A percentile compares a stretch with the other conserved stretches of the same genome.
Evolutionary conservation across 2,797 vertebrate genomes (phyloP).

Genomic region (Xenops minutus): DNA sequence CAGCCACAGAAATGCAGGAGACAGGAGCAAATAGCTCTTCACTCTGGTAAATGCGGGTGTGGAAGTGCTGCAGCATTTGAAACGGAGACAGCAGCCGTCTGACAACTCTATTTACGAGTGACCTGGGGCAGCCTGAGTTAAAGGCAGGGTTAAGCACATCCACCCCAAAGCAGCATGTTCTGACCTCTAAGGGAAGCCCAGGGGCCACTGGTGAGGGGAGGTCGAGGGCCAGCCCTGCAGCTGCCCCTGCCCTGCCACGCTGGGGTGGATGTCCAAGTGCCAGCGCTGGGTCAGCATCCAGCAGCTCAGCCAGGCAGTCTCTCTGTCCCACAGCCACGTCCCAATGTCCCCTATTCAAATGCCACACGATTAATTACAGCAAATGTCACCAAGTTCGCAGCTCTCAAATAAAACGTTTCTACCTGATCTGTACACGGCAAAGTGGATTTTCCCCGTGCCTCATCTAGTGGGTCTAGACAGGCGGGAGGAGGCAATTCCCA

Average conservation of each 20-base stretch:
- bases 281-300: background rate
- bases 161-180: accelerated
- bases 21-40: background rate
- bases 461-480: background rate
- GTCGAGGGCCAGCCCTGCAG: background rate
- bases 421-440: background rate
- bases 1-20: background rate
- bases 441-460: background rate
- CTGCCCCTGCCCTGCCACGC: accelerated
- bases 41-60: accelerated
- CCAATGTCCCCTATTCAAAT: background rate
- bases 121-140: background rate
- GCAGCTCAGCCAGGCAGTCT: background rate
- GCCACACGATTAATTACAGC: background rate
- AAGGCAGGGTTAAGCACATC: background rate
- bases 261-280: background rate
- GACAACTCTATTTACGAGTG: background rate
- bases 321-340: accelerated
- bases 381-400: background rate
- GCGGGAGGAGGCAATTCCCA: background rate
- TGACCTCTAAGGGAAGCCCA: background rate
- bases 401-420: background rate
- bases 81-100: background rate
- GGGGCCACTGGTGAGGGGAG: background rate
- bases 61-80: background rate